Percentiles rank a stretch among this genome's conserved stretches.
Evolutionary conservation across 2,888 invertebrate species (phyloP).

Genomic region (Macroteleia sp.): DNA sequence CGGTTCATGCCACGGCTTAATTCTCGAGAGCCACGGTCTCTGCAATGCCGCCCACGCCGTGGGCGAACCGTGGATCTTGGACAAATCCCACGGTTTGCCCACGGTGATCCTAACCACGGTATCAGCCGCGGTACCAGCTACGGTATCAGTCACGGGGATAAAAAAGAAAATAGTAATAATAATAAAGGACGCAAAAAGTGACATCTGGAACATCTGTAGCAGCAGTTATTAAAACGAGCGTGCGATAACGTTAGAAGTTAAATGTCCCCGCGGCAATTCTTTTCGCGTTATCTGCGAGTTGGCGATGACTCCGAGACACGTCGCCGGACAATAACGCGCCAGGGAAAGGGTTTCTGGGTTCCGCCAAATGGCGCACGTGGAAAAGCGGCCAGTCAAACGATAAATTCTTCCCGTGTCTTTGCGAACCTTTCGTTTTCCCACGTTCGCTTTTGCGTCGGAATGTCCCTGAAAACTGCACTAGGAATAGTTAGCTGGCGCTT

Average conservation of each 20-base stretch:
- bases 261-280: constrained; percentile 22
- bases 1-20: too few species aligned
- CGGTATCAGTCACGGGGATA: too few species aligned
- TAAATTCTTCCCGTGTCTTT: constrained; percentile 29
- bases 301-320: constrained; percentile 36
- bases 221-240: constrained; percentile 34
- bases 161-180: too few species aligned
- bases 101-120: too few species aligned
- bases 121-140: too few species aligned
- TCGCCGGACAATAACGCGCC: constrained; percentile 23
- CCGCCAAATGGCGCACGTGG: constrained; percentile 4
- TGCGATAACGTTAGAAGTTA: constrained; percentile 5
- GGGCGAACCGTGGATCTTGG: too few species aligned
- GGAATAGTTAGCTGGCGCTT: constrained; percentile 23
- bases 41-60: too few species aligned
- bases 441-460: neutral
- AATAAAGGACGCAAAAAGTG: constrained; percentile 9
- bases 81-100: too few species aligned
- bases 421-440: neutral
- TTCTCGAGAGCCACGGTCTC: too few species aligned
- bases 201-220: constrained; percentile 22
- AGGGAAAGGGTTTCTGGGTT: constrained; percentile 3
- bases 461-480: neutral
- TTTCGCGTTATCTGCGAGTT: constrained; percentile 37
- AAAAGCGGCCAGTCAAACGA: constrained; percentile 32